Evolutionary conservation across 2,797 vertebrate species (phyloP), one percentile per base, ranked within the genome.

Genomic region (Kryptolebias ocellatus): DNA sequence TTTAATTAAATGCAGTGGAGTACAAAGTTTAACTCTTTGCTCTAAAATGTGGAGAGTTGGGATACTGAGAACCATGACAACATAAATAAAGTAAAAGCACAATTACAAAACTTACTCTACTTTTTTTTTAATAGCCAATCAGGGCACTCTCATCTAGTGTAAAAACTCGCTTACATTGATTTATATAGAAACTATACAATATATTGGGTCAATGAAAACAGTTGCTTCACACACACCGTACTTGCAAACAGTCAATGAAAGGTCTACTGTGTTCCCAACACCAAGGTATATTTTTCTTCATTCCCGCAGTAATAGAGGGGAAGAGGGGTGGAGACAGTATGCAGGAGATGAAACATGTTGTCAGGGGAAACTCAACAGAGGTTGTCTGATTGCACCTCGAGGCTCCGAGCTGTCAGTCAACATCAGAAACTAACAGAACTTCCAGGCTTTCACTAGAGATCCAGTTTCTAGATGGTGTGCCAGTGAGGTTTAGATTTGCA

Each of bases 351-450:
- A 24, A 58, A 28, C 46, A 17, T 8, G 64, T 79, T 86, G 76
- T 80, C 83, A 81, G 39, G 71, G 57, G 73, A 83, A 57, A 72
- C 54, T 50, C 72, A 72, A 71, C 17, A 0, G 57, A 73, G 65
- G 78, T 31, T 0, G 57, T 78, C 24, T 85, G 79, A 87, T 85
- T 84, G 72, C 73, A 46, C 65, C 76, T 71, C 70, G 70, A 88
- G 84, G 81, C 81, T 53, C 84, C 78, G 55, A 87, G 85, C 82
- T 85, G 85, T 88, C 90, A 81, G 64, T 90, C 83, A 87, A 57
- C 82, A 76, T 78, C 70, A 75, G 58, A 83, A 70, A 70, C 63
- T 70, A 74, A 66, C 54, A 44, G 65, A 76, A 56, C 64, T 47
- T 60, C 64, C 53, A 42, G 64, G 31, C 34, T 68, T 76, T 72